phyloP scores from a whole-genome alignment of 2,797 vertebrate species.

The Rhinella marina region DNA sequence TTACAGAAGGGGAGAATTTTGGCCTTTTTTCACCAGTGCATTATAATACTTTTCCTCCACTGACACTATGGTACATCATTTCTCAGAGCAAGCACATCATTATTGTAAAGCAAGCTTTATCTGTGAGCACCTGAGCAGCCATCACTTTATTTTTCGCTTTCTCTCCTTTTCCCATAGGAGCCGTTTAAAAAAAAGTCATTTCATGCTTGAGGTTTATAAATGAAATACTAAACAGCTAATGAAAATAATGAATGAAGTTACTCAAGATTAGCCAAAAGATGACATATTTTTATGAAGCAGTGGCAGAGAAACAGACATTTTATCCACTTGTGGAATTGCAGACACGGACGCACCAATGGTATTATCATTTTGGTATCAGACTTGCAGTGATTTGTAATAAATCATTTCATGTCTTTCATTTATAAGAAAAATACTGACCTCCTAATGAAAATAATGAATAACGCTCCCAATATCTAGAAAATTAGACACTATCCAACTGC shows the following conservation, averaged over 20 bases:
- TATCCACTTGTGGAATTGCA: constrained; percentile 36
- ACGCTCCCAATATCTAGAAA: constrained; percentile 34
- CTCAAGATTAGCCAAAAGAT: constrained; percentile 33
- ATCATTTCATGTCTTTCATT: constrained; percentile 52
- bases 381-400: constrained; percentile 31
- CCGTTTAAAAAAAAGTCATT: constrained; percentile 46
- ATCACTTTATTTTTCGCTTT: constrained; percentile 4
- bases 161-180: constrained; percentile 5
- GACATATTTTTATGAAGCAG: constrained; percentile 20
- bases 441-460: constrained; percentile 58
- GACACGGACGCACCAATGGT: neutral
- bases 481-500: constrained; percentile 43
- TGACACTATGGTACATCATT: constrained; percentile 1
- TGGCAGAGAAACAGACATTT: constrained; percentile 19
- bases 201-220: constrained; percentile 53
- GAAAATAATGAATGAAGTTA: constrained; percentile 57
- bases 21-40: neutral
- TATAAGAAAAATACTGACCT: constrained; percentile 41
- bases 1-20: neutral
- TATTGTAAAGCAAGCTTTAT: constrained; percentile 15
- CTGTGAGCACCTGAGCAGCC: constrained; percentile 1
- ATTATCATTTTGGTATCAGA: constrained; percentile 31
- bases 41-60: neutral
- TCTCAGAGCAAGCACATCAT: constrained; percentile 12
- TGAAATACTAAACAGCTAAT: constrained; percentile 54